phyloP scores from a whole-genome alignment of 2,113 vertebrate genomes.

The Nothoprocta perdicaria region DNA sequence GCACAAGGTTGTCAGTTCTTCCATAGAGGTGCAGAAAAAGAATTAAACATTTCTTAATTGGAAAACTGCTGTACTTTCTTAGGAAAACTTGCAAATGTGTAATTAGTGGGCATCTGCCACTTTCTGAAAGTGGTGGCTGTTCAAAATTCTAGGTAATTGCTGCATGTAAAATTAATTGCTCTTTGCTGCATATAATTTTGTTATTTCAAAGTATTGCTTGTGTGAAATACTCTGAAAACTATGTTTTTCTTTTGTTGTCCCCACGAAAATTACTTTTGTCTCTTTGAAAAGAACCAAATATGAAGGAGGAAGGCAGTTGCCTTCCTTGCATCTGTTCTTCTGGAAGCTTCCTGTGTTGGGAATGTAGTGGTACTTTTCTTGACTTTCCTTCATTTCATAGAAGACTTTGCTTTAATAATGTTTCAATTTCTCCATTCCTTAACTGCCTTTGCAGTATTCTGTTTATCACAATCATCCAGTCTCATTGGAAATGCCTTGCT shows the following conservation, averaged over 20 bases:
- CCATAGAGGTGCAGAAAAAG: not conserved
- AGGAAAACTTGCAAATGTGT: not conserved
- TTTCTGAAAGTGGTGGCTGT: not conserved
- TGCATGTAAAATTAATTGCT: not conserved
- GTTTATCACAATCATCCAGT: not conserved
- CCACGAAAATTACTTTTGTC: not conserved
- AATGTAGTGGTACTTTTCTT: not conserved
- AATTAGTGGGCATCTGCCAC: not conserved
- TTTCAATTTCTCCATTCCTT: not conserved
- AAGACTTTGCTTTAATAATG: not conserved
- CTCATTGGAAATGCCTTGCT: not conserved
- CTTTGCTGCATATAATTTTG: not conserved
- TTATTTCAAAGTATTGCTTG: not conserved
- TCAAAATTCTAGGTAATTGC: not conserved
- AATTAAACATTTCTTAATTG: not conserved
- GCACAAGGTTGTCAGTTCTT: not conserved
- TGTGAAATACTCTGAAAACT: not conserved
- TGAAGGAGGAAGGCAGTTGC: not conserved
- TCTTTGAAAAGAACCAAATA: not conserved
- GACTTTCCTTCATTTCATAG: not conserved
- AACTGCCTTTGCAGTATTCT: not conserved
- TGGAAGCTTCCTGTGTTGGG: not conserved
- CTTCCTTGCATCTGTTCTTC: not conserved
- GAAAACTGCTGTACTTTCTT: not conserved
- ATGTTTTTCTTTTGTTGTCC: not conserved